Conservation (phyloP, 2,797 vertebrate species). For the Channa striata region DNA sequence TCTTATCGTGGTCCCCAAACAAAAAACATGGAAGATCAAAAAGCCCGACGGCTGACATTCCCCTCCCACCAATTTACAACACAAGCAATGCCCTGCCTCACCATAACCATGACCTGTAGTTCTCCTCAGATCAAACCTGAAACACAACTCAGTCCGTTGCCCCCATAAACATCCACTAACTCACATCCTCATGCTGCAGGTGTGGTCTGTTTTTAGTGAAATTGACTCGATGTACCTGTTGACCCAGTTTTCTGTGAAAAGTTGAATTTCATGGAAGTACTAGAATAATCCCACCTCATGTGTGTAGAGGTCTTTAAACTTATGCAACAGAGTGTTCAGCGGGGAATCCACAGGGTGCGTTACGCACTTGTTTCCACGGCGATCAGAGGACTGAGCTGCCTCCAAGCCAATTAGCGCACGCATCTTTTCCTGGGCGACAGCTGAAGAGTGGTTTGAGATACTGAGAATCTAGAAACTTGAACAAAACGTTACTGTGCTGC, state of each 20-base stretch:
- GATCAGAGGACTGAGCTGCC: not conserved
- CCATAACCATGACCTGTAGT: not conserved
- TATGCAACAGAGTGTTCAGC: not conserved
- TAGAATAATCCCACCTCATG: not conserved
- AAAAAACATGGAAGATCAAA: not conserved
- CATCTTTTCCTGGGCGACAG: not conserved
- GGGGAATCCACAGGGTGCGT: not conserved
- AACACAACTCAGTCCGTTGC: not conserved
- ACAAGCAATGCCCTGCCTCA: not conserved
- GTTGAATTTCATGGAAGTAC: constrained; percentile 1
- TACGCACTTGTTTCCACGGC: not conserved
- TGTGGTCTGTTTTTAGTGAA: not conserved
- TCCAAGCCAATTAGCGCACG: constrained; percentile 9
- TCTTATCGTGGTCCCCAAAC: not conserved
- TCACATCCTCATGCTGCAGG: constrained; percentile 5
- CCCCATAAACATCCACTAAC: not conserved
- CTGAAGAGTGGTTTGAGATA: too few species aligned
- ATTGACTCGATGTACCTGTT: not conserved
- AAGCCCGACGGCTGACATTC: not conserved
- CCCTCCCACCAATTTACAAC: not conserved
- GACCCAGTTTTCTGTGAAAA: constrained; percentile 4
- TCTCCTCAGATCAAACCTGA: constrained; percentile 2
- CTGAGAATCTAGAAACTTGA: not conserved
- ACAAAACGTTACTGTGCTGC: too few species aligned
- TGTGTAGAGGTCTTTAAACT: not conserved